These are phyloP conservation scores for Ceyx margarethae DNA, from an alignment of 2,113 vertebrate genomes.

Conservation along the genomic window DNA sequence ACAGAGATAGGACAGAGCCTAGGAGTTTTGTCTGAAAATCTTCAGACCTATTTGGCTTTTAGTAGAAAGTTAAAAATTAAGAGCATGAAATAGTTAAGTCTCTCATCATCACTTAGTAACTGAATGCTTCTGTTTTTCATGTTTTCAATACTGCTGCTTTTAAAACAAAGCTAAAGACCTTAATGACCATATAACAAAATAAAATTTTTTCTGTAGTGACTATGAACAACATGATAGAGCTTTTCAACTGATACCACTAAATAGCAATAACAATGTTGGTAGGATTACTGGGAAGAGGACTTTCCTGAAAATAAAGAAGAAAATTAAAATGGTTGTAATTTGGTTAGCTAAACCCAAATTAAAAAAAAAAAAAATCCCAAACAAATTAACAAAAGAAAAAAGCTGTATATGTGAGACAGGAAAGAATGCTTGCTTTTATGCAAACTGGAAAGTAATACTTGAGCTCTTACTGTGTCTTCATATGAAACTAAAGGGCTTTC, in stretches of 20 bases:
- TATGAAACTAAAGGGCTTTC: neutral
- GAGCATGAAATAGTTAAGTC: neutral
- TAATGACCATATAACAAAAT: neutral
- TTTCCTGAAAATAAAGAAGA: neutral
- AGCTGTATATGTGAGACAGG: neutral
- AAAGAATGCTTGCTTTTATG: neutral
- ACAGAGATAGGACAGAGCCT: neutral
- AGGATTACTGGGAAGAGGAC: neutral
- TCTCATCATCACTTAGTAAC: no score
- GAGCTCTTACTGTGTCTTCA: neutral
- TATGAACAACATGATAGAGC: rapidly evolving
- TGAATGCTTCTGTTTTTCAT: neutral
- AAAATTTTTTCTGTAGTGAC: neutral
- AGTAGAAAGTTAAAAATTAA: neutral
- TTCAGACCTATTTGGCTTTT: neutral
- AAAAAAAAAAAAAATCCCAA: neutral
- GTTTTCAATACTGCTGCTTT: neutral
- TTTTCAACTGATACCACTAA: neutral
- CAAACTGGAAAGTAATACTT: neutral
- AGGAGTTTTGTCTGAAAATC: neutral
- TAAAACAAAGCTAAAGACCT: neutral
- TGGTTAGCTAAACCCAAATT: neutral
- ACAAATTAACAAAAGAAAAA: neutral
- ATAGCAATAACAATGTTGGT: neutral
- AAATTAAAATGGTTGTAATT: rapidly evolving